Evolutionary conservation across 1,140 invertebrate species (phyloP).

Genomic region (Zophobas atratus): DNA sequence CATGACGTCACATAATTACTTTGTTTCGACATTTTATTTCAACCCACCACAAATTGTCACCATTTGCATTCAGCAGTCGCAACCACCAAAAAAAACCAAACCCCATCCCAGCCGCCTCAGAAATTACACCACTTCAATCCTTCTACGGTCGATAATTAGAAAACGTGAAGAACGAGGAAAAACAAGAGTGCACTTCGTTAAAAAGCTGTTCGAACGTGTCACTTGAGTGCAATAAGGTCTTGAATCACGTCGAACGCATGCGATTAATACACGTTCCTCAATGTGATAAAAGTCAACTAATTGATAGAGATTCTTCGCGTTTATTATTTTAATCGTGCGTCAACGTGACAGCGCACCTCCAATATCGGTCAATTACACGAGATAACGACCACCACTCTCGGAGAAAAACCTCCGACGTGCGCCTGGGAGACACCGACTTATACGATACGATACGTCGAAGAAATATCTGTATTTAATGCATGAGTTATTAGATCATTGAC

Average conservation of each 20-base stretch:
- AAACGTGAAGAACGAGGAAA: neutral
- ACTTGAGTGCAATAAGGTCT: neutral
- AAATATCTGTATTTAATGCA: too few species aligned
- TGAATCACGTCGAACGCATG: neutral
- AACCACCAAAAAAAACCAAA: too few species aligned
- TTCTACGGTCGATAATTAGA: neutral
- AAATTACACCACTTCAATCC: too few species aligned
- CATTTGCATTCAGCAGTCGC: too few species aligned
- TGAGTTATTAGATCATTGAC: too few species aligned
- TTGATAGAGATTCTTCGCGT: conserved; percentile 14
- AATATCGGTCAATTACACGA: conserved; percentile 14
- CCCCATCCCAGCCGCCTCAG: too few species aligned
- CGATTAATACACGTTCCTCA: conserved; percentile 3
- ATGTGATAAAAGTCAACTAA: conserved; percentile 7
- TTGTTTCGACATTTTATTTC: too few species aligned
- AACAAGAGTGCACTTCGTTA: neutral
- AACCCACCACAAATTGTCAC: too few species aligned
- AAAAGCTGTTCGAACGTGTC: conserved; percentile 2
- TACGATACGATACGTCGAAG: too few species aligned
- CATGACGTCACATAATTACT: too few species aligned
- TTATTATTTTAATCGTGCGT: conserved; percentile 12
- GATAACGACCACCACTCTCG: neutral
- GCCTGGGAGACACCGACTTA: too few species aligned
- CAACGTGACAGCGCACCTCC: neutral
- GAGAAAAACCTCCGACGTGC: too few species aligned